Evolutionary conservation across 2,113 vertebrate species (phyloP).

Genomic region (Polyodon spathula): DNA sequence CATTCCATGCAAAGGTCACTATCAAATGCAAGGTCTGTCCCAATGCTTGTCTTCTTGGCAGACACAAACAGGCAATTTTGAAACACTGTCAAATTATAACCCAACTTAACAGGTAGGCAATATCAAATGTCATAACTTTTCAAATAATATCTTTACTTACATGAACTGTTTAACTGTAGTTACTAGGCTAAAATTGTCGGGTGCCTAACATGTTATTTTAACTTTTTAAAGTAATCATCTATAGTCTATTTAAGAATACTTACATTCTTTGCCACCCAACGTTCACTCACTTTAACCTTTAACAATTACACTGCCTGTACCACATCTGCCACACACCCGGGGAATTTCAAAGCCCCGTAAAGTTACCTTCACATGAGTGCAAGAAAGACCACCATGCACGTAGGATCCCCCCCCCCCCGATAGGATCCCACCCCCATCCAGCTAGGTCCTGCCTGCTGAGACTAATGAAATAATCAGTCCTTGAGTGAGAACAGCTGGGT

Average conservation of each 20-base stretch:
- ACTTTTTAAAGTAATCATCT: no score
- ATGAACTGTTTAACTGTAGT: no score
- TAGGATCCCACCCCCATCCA: constrained; percentile 27
- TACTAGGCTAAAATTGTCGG: no score
- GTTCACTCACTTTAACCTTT: background rate
- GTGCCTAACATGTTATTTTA: no score
- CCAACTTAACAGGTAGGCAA: no score
- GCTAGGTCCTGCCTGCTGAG: constrained; percentile 32
- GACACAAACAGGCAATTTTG: background rate
- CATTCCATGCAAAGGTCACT: constrained; percentile 46
- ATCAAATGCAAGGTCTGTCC: no score
- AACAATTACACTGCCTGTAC: background rate
- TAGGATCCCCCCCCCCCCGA: constrained; percentile 42
- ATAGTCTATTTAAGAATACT: no score
- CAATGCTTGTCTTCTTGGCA: background rate
- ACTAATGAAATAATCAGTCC: constrained; percentile 56
- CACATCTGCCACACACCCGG: constrained; percentile 23
- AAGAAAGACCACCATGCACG: no score
- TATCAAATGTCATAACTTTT: no score
- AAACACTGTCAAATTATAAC: no score
- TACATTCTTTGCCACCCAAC: background rate
- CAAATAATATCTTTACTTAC: no score
- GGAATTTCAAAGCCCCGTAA: constrained; percentile 30
- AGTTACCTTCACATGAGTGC: no score
- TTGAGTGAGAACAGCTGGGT: constrained; percentile 58